Evolutionary conservation across 2,797 vertebrate species (phyloP).

Genomic region (Alauda arvensis): DNA sequence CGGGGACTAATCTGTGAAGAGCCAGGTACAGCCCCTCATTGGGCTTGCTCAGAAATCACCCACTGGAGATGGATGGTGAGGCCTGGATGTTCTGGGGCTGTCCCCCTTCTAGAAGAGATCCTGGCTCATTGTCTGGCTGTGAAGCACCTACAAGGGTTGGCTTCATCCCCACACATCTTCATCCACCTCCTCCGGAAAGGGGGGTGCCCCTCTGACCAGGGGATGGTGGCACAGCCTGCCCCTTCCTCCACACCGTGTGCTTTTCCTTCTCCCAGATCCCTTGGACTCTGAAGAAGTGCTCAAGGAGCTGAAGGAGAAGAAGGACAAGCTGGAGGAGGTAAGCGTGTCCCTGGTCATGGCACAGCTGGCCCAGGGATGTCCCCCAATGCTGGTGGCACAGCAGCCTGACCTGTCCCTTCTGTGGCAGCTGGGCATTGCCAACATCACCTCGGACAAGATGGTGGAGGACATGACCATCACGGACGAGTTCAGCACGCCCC

Average conservation of each 20-base stretch:
- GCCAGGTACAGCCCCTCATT: not conserved
- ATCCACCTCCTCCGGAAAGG: not conserved
- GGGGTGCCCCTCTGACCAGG: accelerated
- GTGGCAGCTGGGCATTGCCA: constrained; percentile 49
- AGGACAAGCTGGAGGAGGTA: constrained; percentile 64
- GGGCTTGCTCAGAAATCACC: accelerated
- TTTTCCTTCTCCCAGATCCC: constrained; percentile 40
- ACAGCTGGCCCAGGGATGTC: not conserved
- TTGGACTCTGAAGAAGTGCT: constrained; percentile 30
- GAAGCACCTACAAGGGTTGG: not conserved
- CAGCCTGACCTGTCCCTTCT: not conserved
- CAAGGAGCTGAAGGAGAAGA: constrained; percentile 41
- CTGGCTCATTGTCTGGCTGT: not conserved
- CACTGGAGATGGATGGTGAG: not conserved
- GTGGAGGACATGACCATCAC: constrained; percentile 28
- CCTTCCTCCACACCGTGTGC: accelerated
- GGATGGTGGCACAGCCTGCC: not conserved
- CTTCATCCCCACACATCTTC: not conserved
- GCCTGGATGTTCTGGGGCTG: not conserved
- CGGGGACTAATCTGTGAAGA: not conserved
- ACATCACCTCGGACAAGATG: constrained; percentile 23
- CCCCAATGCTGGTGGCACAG: not conserved
- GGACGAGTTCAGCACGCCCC: constrained; percentile 71
- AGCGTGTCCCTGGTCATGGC: not conserved
- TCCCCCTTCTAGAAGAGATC: not conserved